Base-by-base conservation (phyloP, 2,888 invertebrate species). In the Steinernema scapterisci region DNA sequence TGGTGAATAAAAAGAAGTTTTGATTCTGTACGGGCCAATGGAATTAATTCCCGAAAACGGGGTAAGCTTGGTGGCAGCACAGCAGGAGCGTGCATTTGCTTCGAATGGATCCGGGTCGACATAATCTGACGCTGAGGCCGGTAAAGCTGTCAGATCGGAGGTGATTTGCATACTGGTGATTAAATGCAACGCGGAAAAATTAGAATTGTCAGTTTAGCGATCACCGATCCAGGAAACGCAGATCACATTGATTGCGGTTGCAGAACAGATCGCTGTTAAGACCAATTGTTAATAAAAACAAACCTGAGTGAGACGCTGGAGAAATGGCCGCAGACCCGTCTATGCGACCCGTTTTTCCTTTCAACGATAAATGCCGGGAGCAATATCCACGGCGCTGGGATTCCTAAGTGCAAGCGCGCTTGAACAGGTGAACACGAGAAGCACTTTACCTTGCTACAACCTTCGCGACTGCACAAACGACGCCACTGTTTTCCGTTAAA, bases 401-500 rank as follows among this genome's bases (percentile, higher is more conserved):
- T 91, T 99, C 97, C 84, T 84, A 51, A 44, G 78, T 77, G 45
- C 21, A 74, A 70, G 45, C 71, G 48, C 48, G 71, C 45, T 25
- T 71, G 27, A 27, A 25, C 44, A 23, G 31, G 19, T 27, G 25
- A 27, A 72, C n/a, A n/a, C 46, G 48, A 73, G 21, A 76, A 38
- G 38, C 38, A 38, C 38, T 38, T 51, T 70, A 84, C 85, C 81
- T 85, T 86, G 73, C 82, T 85, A 75, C 85, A 85, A 25, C 94
- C 94, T 86, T 94, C 94, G 89, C 94, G 94, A 76, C 95, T 95
- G 90, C 97, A 99, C 79, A 99, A 91, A 85, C 97, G 91, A 78
- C 97, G 91, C 99, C 97, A 99, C 89, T 99, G 99, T 90, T 99
- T 99, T 46, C 99, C 99, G 90, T 99, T 99, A 89, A 95, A 99